These are phyloP conservation scores for Xenops minutus DNA, from an alignment of 2,797 vertebrate genomes.

Conservation along the genomic window DNA sequence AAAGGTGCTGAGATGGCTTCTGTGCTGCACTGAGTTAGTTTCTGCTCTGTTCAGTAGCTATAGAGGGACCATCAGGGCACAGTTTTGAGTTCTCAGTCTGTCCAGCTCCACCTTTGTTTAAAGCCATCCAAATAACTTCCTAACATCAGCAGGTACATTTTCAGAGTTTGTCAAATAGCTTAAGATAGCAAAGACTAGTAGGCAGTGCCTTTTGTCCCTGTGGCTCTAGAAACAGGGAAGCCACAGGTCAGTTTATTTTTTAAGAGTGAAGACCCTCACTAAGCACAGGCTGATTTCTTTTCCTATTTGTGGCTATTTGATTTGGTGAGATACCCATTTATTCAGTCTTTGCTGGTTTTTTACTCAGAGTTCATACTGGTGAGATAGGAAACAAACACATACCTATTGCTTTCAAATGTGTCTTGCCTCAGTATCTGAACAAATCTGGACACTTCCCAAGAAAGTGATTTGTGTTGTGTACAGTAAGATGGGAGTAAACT, in stretches of 20 bases:
- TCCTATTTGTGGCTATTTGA: neutral
- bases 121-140: neutral
- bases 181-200: neutral
- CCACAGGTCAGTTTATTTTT: neutral
- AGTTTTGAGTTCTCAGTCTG: neutral
- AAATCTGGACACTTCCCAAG: neutral
- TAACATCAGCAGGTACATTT: neutral
- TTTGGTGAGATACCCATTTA: neutral
- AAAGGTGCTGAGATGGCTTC: neutral
- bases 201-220: neutral
- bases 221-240: neutral
- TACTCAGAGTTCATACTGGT: neutral
- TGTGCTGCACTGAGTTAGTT: neutral
- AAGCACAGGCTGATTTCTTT: neutral
- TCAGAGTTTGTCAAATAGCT: neutral
- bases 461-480: neutral
- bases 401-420: neutral
- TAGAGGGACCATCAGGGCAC: neutral
- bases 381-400: neutral
- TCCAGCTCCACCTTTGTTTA: neutral
- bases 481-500: neutral
- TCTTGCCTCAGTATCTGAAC: neutral
- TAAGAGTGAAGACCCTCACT: neutral
- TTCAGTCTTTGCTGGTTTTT: neutral
- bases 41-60: neutral